Conservation (phyloP, 2,113 vertebrate genomes). For the Mystacornis crossleyi region DNA sequence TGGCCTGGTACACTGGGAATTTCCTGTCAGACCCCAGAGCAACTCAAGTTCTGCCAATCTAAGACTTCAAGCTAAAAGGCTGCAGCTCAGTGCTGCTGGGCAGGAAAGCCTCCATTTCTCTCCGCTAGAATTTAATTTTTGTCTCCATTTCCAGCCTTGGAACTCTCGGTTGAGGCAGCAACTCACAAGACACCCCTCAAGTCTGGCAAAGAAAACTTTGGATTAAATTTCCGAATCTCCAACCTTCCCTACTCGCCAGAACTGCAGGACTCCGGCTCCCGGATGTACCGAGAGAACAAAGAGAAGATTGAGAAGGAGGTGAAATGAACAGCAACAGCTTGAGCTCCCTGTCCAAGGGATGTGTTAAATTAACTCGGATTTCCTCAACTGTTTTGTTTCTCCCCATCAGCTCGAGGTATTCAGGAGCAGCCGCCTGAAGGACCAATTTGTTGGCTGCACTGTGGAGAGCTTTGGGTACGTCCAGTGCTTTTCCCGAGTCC, state of each 20-base stretch:
- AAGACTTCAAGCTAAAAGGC: neutral
- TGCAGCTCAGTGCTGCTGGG: neutral
- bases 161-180: neutral
- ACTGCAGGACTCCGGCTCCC: conserved; percentile 17
- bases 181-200: neutral
- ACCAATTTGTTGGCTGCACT: conserved; percentile 57
- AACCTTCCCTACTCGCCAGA: conserved; percentile 56
- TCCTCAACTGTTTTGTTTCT: neutral
- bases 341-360: neutral
- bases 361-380: neutral
- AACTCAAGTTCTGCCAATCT: neutral
- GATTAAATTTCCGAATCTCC: conserved; percentile 70
- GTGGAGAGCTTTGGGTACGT: conserved; percentile 72
- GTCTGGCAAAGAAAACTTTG: conserved; percentile 2
- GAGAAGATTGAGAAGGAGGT: conserved; percentile 67
- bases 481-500: neutral
- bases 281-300: conserved; percentile 23
- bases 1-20: neutral
- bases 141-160: conserved; percentile 14
- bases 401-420: conserved; percentile 68
- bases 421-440: conserved; percentile 50
- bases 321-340: neutral
- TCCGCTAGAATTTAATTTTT: neutral
- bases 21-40: neutral
- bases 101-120: neutral